Conservation (phyloP, 2,113 vertebrate species). For the Lonchura striata region DNA sequence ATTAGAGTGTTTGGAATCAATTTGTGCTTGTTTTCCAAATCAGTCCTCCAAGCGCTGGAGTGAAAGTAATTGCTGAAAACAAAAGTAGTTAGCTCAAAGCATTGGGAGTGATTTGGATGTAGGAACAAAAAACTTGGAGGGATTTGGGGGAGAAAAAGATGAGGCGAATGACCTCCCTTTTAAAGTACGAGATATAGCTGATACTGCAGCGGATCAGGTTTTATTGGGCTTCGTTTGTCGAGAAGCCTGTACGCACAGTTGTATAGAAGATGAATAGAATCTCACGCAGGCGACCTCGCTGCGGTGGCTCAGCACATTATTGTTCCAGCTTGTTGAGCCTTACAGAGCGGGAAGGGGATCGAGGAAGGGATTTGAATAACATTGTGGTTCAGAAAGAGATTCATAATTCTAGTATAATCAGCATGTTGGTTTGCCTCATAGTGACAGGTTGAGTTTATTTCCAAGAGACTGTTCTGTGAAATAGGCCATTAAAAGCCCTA, state of each 20-base stretch:
- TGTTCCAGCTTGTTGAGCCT: conserved; percentile 35
- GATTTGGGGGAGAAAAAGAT: background rate
- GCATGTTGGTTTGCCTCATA: conserved; percentile 11
- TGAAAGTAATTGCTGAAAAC: conserved; percentile 61
- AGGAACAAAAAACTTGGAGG: background rate
- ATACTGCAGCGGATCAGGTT: background rate
- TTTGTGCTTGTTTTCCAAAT: conserved; percentile 58
- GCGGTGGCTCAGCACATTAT: conserved; percentile 19
- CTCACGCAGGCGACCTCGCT: background rate
- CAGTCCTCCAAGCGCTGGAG: conserved; percentile 18
- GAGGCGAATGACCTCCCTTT: background rate
- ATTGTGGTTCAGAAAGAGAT: background rate
- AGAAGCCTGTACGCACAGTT: background rate
- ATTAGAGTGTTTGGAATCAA: conserved; percentile 64
- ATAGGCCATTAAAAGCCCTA: conserved; percentile 36
- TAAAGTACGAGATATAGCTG: background rate
- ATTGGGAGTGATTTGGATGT: background rate
- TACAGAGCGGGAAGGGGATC: background rate
- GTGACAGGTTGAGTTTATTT: conserved; percentile 55
- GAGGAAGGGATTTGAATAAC: conserved; percentile 34
- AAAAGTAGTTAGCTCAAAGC: conserved; percentile 35
- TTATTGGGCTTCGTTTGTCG: background rate
- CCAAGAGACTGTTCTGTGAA: conserved; percentile 36
- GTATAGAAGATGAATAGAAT: conserved; percentile 38
- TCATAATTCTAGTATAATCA: conserved; percentile 37